A percentile compares a stretch with the other conserved stretches of the same genome.
phyloP scores from a whole-genome alignment of 2,113 vertebrate genomes.

The Ptychochromis oligacanthus region DNA sequence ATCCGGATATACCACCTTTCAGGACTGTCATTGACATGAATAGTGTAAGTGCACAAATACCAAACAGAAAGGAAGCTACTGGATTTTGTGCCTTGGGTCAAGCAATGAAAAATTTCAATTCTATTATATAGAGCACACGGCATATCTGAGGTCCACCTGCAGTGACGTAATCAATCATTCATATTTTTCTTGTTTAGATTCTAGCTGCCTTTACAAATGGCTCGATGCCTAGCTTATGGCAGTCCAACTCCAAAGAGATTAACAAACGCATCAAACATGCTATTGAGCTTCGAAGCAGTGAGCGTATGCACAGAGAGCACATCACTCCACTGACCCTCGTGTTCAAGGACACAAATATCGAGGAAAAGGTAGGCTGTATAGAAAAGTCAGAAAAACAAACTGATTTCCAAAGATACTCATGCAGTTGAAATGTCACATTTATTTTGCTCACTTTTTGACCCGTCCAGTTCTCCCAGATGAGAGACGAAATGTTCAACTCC shows the following conservation, averaged over 20 bases:
- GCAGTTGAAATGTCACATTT: background rate
- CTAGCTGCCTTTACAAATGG: constrained; percentile 78
- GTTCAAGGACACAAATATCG: constrained; percentile 80
- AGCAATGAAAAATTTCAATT: background rate
- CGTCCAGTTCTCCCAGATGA: constrained; percentile 93
- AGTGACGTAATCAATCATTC: background rate
- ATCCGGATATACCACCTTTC: constrained; percentile 63
- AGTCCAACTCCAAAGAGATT: constrained; percentile 73
- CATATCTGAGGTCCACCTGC: background rate
- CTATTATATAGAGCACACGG: background rate
- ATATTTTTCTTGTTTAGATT: constrained; percentile 60
- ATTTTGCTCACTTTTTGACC: background rate
- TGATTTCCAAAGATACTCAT: background rate
- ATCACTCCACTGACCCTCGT: constrained; percentile 75
- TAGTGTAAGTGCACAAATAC: constrained; percentile 63
- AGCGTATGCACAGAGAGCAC: constrained; percentile 78
- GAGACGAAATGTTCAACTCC: constrained; percentile 98
- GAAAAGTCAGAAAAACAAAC: background rate
- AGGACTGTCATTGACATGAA: constrained; percentile 73
- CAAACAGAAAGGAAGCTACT: background rate
- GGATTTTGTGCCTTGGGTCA: background rate
- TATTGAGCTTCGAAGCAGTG: constrained; percentile 78
- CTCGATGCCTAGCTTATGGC: constrained; percentile 67
- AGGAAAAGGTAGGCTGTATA: constrained; percentile 71
- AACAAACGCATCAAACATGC: constrained; percentile 80